Evolutionary conservation across 2,888 invertebrate species (phyloP), one percentile per base, ranked within the genome.

Genomic region (Athalia rosae): DNA sequence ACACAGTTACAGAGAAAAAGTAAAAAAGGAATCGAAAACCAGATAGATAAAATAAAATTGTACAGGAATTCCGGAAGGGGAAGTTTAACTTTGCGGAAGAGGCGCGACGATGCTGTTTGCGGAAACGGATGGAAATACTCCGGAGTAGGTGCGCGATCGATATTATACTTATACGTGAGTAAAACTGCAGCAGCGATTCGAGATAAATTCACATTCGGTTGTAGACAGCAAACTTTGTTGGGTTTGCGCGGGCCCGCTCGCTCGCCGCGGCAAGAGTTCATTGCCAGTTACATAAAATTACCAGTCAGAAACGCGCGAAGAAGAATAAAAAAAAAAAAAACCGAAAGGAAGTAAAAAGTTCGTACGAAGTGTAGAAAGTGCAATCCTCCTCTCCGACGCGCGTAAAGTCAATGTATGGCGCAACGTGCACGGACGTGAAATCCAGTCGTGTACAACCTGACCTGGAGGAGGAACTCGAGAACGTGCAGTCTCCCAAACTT

Each of bases 201-300:
- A 58, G 56, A 50, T 4, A 11, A 58, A 8, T 9, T 71, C 9
- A 7, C n/a, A 43, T 58, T 41, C 28, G 50, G 50, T 50, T 67
- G 9, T 47, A n/a, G 66, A 28, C 53, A 43, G 69, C 56, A 41
- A 69, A 56, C 41, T 43, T 69, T 56, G 56, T 48, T 48, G 15
- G 66, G 15, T 53, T n/a, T 53, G 53, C n/a, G 56, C 13, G 13
- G 15, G 71, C 45, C 58, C 15, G 58, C 50, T 45, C 4, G 13
- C 28, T 53, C 41, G 56, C n/a, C 58, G 45, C 43, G 74, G 15
- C 28, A 48, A 47, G 74, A 74, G 87, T 89, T 89, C 89, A 89
- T 89, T 89, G 87, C 83, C 88, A 88, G 86, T 89, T 89, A 87
- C 85, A 84, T 85, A 88, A 89, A 86, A 71, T 58, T 28, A 71